Conservation (phyloP, 2,888 invertebrate species). For the Campoletis raptor region DNA sequence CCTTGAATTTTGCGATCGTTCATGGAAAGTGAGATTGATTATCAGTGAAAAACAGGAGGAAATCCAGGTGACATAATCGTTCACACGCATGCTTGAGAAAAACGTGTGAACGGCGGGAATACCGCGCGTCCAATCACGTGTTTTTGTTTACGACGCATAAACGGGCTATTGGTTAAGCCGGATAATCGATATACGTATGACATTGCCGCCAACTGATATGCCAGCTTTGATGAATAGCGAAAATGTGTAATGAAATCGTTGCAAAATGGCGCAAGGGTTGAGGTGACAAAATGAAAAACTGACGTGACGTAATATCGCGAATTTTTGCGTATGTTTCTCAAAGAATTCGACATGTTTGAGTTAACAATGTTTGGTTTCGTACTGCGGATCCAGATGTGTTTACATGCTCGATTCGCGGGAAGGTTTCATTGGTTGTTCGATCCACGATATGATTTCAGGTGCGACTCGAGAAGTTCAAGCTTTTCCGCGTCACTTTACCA, state of each 20-base stretch:
- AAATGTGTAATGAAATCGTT: not conserved
- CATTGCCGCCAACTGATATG: conserved; percentile 64
- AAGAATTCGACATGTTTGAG: not conserved
- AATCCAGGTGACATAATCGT: conserved; percentile 39
- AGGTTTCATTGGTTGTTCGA: conserved; percentile 71
- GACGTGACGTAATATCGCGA: not conserved
- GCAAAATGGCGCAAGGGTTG: not conserved
- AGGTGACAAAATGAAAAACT: not conserved
- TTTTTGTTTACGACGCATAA: conserved; percentile 80
- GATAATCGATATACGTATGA: conserved; percentile 78
- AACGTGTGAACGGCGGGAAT: conserved; percentile 73
- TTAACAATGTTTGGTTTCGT: not conserved
- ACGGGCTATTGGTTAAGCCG: conserved; percentile 72
- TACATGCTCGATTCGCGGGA: conserved; percentile 73
- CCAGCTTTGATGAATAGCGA: not conserved
- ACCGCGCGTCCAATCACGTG: conserved; percentile 70
- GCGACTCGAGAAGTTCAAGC: conserved; percentile 57
- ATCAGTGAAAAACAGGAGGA: conserved; percentile 34
- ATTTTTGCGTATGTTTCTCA: not conserved
- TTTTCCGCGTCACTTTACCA: not conserved
- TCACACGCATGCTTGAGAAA: conserved; percentile 59
- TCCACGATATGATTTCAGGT: conserved; percentile 76
- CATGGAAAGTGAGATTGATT: conserved; percentile 56
- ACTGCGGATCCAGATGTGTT: conserved; percentile 72
- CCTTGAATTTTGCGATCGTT: conserved; percentile 37